Evolutionary conservation across 2,113 vertebrate species (phyloP).

Genomic region (Vulpes lagopus): DNA sequence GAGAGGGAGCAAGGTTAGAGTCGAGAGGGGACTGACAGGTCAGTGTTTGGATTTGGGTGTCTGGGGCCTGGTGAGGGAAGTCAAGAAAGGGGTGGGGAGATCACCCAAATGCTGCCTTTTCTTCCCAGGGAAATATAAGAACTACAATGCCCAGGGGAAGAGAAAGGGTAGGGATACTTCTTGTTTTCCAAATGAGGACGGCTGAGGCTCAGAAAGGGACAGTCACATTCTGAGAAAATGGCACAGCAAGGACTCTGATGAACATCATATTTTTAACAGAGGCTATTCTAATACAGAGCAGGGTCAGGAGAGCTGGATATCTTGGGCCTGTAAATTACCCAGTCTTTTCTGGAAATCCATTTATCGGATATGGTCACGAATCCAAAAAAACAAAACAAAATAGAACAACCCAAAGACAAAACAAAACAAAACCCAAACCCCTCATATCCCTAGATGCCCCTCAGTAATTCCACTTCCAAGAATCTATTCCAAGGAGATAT

Average conservation of each 20-base stretch:
- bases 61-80: constrained; percentile 33
- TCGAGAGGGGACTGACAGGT: constrained; percentile 48
- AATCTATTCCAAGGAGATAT: background rate
- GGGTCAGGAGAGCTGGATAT: background rate
- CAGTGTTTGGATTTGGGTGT: constrained; percentile 20
- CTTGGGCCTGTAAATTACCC: background rate
- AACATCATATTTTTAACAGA: background rate
- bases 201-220: background rate
- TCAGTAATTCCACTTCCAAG: background rate
- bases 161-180: background rate
- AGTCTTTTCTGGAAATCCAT: background rate
- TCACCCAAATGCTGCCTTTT: background rate
- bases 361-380: background rate
- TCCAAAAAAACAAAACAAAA: background rate
- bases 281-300: background rate
- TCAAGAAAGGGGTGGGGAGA: background rate
- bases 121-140: background rate
- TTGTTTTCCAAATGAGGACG: constrained; percentile 12
- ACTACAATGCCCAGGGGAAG: background rate
- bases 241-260: background rate
- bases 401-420: background rate
- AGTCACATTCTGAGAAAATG: background rate
- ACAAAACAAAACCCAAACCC: background rate
- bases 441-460: background rate
- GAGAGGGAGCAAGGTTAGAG: constrained; percentile 58